These are phyloP conservation scores for Limenitis camilla DNA, from an alignment of 2,888 invertebrate species.

Conservation along the genomic window DNA sequence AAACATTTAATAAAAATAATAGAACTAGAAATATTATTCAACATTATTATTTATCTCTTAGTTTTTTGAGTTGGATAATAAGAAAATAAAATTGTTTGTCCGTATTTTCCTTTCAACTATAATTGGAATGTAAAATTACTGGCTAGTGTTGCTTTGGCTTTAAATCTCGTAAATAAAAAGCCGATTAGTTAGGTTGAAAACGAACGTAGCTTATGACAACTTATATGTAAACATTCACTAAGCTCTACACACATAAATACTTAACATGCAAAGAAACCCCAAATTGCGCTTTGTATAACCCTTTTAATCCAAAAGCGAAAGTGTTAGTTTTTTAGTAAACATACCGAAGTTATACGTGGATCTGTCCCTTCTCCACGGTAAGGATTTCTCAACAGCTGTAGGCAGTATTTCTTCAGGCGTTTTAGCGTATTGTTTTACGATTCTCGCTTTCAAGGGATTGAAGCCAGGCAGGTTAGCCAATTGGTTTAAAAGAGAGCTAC, in stretches of 20 bases:
- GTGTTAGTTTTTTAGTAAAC: constrained; percentile 38
- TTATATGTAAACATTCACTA: not conserved
- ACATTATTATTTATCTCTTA: too few species aligned
- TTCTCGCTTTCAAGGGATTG: constrained; percentile 80
- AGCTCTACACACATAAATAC: not conserved
- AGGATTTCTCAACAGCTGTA: constrained; percentile 85
- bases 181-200: too few species aligned
- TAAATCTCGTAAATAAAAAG: too few species aligned
- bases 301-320: constrained; percentile 21
- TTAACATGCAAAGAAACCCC: not conserved
- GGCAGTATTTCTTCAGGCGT: constrained; percentile 78
- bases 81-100: too few species aligned
- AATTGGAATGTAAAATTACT: too few species aligned
- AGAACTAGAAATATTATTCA: too few species aligned
- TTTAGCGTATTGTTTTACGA: constrained; percentile 80
- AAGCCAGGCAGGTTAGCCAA: constrained; percentile 80
- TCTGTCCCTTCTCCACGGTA: constrained; percentile 89
- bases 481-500: constrained; percentile 81
- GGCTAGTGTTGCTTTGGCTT: too few species aligned
- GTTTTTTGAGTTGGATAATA: too few species aligned
- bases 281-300: constrained; percentile 10
- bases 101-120: too few species aligned
- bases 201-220: too few species aligned
- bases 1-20: too few species aligned
- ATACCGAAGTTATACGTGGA: constrained; percentile 83